A percentile compares a stretch with the other conserved stretches of the same genome.
phyloP scores from a whole-genome alignment of 1,140 invertebrate species.

The Macrobrachium rosenbergii region DNA sequence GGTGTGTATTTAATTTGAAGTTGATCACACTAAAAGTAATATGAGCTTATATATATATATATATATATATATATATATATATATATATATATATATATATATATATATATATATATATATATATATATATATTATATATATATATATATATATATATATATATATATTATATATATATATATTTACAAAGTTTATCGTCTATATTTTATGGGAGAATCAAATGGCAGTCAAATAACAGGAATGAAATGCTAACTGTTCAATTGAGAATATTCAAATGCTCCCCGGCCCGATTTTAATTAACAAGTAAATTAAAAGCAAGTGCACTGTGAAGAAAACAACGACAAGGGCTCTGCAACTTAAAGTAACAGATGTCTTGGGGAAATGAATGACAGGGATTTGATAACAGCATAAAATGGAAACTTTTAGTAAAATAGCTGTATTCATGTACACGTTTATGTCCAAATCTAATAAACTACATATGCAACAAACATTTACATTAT shows the following conservation, averaged over 20 bases:
- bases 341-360: no score
- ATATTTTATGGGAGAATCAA: not conserved
- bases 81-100: conserved; percentile 22
- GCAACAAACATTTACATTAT: not conserved
- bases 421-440: not conserved
- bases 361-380: no score
- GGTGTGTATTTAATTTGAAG: not conserved
- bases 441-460: not conserved
- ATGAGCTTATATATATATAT: not conserved
- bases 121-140: conserved; percentile 14
- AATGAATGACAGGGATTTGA: no score
- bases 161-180: conserved; percentile 22
- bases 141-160: conserved; percentile 22
- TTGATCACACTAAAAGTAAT: no score
- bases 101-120: conserved; percentile 19
- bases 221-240: no score
- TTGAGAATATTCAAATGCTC: no score
- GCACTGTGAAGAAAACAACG: no score
- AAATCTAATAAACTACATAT: not conserved
- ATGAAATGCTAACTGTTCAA: no score
- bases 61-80: conserved; percentile 17
- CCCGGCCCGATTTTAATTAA: no score
- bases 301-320: not conserved
- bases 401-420: no score
- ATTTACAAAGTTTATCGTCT: no score